These are phyloP conservation scores for Megalurothrips usitatus DNA, from an alignment of 2,888 invertebrate species.

Conservation along the genomic window DNA sequence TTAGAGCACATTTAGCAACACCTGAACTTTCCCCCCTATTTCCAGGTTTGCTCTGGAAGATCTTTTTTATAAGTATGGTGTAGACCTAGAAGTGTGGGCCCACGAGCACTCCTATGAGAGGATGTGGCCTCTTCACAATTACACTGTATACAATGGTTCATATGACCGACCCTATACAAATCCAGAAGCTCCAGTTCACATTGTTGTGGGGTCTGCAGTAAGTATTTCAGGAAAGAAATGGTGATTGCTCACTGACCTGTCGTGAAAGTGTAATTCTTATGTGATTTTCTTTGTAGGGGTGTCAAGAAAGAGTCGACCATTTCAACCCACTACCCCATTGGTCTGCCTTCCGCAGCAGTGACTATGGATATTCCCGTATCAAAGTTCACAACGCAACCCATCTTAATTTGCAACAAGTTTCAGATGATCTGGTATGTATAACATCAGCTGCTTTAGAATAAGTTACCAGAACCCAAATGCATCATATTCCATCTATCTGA, in stretches of 20 bases:
- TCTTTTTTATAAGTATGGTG: slow-evolving; percentile 54
- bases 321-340: slow-evolving; percentile 64
- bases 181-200: slow-evolving; percentile 55
- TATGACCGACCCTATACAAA: slow-evolving; percentile 50
- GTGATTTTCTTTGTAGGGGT: slow-evolving; percentile 55
- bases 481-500: background rate
- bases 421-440: slow-evolving; percentile 39
- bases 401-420: slow-evolving; percentile 80
- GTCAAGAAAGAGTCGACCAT: slow-evolving; percentile 75
- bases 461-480: background rate
- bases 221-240: slow-evolving; percentile 14
- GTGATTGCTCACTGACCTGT: background rate
- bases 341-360: slow-evolving; percentile 79
- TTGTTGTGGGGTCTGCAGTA: slow-evolving; percentile 54
- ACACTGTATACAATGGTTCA: slow-evolving; percentile 52
- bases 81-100: slow-evolving; percentile 55
- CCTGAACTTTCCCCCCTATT: background rate
- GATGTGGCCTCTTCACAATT: slow-evolving; percentile 54
- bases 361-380: slow-evolving; percentile 90
- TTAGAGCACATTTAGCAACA: background rate
- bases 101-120: slow-evolving; percentile 59
- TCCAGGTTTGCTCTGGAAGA: slow-evolving; percentile 46
- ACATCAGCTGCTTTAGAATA: background rate
- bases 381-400: slow-evolving; percentile 76
- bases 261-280: background rate